Conservation (phyloP, 2,888 invertebrate genomes). For the Phasia obesa region DNA sequence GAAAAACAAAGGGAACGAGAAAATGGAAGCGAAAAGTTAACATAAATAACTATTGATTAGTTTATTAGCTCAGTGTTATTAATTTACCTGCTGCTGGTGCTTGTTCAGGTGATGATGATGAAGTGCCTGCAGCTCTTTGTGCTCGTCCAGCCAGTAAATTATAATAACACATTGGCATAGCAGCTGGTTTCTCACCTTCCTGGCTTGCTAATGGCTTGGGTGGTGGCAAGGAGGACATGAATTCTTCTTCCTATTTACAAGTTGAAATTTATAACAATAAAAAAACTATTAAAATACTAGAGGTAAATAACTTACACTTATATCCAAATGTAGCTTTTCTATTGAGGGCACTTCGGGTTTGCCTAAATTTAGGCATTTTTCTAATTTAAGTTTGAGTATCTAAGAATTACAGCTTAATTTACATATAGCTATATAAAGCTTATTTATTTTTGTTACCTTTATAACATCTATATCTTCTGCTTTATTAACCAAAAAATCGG, state of each 20-base stretch:
- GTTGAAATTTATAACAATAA: background rate
- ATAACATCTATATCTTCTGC: slow-evolving; percentile 80
- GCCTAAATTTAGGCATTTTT: slow-evolving; percentile 77
- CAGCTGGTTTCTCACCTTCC: slow-evolving; percentile 80
- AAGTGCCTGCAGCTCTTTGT: slow-evolving; percentile 80
- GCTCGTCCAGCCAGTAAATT: slow-evolving; percentile 81
- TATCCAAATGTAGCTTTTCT: slow-evolving; percentile 76
- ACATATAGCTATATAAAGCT: background rate
- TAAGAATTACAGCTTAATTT: slow-evolving; percentile 50
- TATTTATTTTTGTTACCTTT: slow-evolving; percentile 73
- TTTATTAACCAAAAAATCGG: slow-evolving; percentile 77
- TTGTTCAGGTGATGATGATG: slow-evolving; percentile 82
- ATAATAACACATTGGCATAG: slow-evolving; percentile 82
- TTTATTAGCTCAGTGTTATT: slow-evolving; percentile 15
- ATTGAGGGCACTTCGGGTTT: slow-evolving; percentile 75
- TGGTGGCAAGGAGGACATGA: slow-evolving; percentile 75
- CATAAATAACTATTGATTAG: slow-evolving; percentile 29
- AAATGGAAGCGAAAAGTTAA: background rate
- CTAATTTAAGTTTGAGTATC: slow-evolving; percentile 80
- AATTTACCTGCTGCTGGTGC: slow-evolving; percentile 79
- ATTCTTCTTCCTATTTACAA: slow-evolving; percentile 75
- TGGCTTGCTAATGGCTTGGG: slow-evolving; percentile 76
- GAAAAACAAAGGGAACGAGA: background rate
- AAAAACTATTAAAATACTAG: background rate
- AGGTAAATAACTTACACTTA: slow-evolving; percentile 68